Evolutionary conservation across 2,113 vertebrate species (phyloP).

Genomic region (Passer montanus): DNA sequence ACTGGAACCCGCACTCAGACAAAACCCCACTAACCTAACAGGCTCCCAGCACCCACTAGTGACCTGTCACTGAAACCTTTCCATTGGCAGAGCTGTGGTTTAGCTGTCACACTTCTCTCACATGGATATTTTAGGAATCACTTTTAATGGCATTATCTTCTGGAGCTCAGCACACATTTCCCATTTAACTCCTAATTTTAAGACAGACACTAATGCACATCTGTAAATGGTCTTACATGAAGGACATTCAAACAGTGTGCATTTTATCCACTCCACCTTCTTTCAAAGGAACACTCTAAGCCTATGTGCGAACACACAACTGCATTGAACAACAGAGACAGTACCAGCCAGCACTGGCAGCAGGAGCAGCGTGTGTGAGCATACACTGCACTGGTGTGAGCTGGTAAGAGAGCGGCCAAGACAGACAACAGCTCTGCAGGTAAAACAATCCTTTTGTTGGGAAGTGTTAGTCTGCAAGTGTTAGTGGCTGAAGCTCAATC

Average conservation of each 20-base stretch:
- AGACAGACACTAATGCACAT: background rate
- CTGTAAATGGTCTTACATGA: background rate
- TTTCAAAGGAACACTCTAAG: background rate
- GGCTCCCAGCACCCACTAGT: background rate
- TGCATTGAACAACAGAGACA: background rate
- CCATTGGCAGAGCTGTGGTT: background rate
- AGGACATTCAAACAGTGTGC: background rate
- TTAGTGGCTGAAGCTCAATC: background rate
- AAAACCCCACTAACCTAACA: background rate
- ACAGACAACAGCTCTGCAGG: background rate
- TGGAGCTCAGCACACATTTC: background rate
- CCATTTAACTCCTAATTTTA: background rate
- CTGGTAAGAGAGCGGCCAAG: background rate
- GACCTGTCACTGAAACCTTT: background rate
- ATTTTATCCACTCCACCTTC: background rate
- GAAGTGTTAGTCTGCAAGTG: background rate
- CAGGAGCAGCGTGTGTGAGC: accelerated
- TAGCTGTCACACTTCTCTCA: background rate
- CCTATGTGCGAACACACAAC: background rate
- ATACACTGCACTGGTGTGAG: accelerated
- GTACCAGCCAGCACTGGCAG: background rate
- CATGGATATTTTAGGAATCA: background rate
- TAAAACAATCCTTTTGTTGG: background rate
- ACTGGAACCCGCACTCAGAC: background rate
- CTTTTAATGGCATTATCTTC: background rate